These are phyloP conservation scores for Sebastes wilsoni DNA, from an alignment of 2,797 vertebrate species.

Conservation along the genomic window DNA sequence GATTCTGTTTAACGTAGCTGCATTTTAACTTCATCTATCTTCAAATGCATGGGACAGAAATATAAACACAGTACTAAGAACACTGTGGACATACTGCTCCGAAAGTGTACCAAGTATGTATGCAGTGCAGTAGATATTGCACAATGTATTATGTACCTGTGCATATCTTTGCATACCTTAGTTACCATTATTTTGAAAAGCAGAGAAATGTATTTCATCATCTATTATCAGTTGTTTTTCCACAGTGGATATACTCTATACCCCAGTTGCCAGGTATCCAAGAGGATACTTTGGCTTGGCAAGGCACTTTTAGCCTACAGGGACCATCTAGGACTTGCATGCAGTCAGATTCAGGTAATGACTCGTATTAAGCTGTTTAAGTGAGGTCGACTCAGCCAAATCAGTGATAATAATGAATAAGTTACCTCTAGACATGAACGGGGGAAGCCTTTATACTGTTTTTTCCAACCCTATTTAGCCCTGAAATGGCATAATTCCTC, in stretches of 20 bases:
- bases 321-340: constrained; percentile 4
- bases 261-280: constrained; percentile 2
- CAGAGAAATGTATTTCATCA: neutral
- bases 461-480: constrained; percentile 17
- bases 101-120: neutral
- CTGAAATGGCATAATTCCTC: constrained; percentile 18
- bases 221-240: constrained; percentile 20
- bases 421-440: neutral
- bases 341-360: constrained; percentile 50
- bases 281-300: constrained; percentile 26
- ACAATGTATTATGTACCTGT: neutral
- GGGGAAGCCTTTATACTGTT: neutral
- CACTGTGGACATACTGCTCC: neutral
- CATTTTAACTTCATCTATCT: neutral
- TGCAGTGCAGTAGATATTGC: neutral
- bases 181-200: constrained; percentile 5
- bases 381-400: constrained; percentile 12
- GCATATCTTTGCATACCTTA: neutral
- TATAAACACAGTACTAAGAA: neutral
- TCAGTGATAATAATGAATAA: constrained; percentile 5
- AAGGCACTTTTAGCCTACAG: constrained; percentile 28
- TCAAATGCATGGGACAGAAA: neutral
- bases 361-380: constrained; percentile 25
- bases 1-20: neutral
- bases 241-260: neutral